Evolutionary conservation across 2,113 vertebrate genomes (phyloP).

Genomic region (Herpetotheres cachinnans): DNA sequence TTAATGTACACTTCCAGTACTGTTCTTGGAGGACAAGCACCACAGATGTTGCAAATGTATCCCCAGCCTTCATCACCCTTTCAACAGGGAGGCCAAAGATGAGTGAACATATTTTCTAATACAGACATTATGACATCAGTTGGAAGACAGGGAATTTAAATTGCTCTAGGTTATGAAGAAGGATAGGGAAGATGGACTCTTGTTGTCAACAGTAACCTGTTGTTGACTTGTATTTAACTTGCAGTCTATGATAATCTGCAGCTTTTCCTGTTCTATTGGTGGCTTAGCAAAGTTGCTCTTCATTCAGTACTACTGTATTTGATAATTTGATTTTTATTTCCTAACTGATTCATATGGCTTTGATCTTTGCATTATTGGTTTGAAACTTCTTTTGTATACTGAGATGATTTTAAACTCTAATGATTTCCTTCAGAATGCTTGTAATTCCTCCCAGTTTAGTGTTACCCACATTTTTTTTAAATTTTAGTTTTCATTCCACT

Average conservation of each 20-base stretch:
- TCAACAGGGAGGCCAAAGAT: neutral
- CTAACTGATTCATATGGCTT: neutral
- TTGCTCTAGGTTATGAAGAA: neutral
- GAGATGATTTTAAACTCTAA: neutral
- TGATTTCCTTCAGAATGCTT: neutral
- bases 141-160: neutral
- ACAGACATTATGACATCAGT: accelerated
- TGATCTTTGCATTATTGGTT: neutral
- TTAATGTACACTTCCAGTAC: neutral
- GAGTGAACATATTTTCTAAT: neutral
- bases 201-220: neutral
- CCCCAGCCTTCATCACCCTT: neutral
- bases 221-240: neutral
- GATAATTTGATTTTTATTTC: neutral
- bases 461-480: neutral
- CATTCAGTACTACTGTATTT: neutral
- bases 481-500: neutral
- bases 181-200: neutral
- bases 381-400: neutral
- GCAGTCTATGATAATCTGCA: neutral
- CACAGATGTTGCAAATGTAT: neutral
- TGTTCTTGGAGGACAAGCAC: neutral
- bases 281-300: neutral
- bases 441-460: neutral
- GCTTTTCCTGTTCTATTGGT: neutral